These are phyloP conservation scores for Kryptolebias marmoratus DNA, from an alignment of 2,113 vertebrate genomes.

Conservation along the genomic window DNA sequence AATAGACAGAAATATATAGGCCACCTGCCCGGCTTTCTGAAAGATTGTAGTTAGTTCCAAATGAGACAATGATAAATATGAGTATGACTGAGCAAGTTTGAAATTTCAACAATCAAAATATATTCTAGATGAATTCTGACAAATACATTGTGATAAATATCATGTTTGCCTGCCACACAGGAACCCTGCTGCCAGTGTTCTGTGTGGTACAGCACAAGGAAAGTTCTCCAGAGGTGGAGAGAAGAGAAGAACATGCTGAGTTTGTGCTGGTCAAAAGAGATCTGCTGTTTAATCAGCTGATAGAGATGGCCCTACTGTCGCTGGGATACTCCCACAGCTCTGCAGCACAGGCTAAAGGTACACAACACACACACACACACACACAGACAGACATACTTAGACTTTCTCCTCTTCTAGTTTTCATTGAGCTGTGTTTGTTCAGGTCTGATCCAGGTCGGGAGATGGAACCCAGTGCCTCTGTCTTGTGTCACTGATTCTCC, in stretches of 20 bases:
- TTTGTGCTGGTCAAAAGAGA: slow-evolving; percentile 96
- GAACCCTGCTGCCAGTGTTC: slow-evolving; percentile 98
- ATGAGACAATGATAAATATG: too few relatives aligned
- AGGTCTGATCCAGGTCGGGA: slow-evolving; percentile 99
- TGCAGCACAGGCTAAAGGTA: slow-evolving; percentile 98
- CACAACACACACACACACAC: slow-evolving; percentile 19
- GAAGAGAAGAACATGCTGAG: slow-evolving; percentile 93
- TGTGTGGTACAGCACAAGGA: slow-evolving; percentile 97
- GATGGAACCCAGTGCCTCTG: slow-evolving; percentile 98
- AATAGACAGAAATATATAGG: too few relatives aligned
- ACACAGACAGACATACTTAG: background rate
- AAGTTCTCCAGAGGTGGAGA: slow-evolving; percentile 88
- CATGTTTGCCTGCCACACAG: slow-evolving; percentile 70
- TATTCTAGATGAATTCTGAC: too few relatives aligned
- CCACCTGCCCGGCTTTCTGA: background rate
- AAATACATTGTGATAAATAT: background rate
- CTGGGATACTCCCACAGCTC: slow-evolving; percentile 97
- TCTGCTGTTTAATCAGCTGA: slow-evolving; percentile 97
- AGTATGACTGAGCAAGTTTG: too few relatives aligned
- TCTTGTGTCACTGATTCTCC: slow-evolving; percentile 97
- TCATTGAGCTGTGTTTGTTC: slow-evolving; percentile 27
- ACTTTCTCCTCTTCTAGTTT: background rate
- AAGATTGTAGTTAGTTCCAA: background rate
- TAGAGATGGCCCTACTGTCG: slow-evolving; percentile 95
- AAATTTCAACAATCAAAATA: too few relatives aligned